These are phyloP conservation scores for Stenolophus ochropezus DNA, from an alignment of 2,888 invertebrate species.

Conservation along the genomic window DNA sequence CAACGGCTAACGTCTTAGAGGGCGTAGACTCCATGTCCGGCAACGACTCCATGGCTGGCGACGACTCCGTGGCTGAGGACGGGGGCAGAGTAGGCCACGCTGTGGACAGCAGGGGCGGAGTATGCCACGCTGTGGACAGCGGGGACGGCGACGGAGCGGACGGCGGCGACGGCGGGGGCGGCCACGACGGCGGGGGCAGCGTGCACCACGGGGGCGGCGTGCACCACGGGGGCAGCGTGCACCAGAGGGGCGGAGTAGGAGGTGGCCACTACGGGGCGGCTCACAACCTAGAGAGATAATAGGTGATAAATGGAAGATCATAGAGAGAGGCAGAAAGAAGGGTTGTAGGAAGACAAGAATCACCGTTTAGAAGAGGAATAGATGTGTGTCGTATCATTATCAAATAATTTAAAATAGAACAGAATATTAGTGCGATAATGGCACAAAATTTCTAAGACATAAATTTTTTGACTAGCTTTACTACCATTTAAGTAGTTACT, in stretches of 20 bases:
- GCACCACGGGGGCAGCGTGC: slow-evolving; percentile 59
- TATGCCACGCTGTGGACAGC: slow-evolving; percentile 66
- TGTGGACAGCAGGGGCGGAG: no score
- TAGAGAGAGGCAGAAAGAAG: not conserved
- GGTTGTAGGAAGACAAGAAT: no score
- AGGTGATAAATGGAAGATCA: not conserved
- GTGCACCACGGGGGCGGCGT: slow-evolving; percentile 35
- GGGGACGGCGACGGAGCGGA: slow-evolving; percentile 53
- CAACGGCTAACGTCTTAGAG: not conserved
- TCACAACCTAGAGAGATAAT: slow-evolving; percentile 57
- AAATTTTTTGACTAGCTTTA: no score
- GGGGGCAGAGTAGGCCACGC: no score
- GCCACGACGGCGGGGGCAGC: not conserved
- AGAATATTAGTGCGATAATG: no score
- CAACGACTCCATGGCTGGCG: slow-evolving; percentile 57
- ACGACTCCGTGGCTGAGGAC: slow-evolving; percentile 54
- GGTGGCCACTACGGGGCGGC: slow-evolving; percentile 65
- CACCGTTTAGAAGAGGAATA: no score
- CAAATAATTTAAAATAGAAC: no score
- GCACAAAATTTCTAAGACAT: no score
- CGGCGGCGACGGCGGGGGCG: slow-evolving; percentile 57
- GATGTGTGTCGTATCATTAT: no score
- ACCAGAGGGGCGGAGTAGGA: slow-evolving; percentile 64
- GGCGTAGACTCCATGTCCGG: slow-evolving; percentile 61
- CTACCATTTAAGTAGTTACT: no score